phyloP scores from a whole-genome alignment of 2,797 vertebrate species.

The Lepilemur septentrionalis region DNA sequence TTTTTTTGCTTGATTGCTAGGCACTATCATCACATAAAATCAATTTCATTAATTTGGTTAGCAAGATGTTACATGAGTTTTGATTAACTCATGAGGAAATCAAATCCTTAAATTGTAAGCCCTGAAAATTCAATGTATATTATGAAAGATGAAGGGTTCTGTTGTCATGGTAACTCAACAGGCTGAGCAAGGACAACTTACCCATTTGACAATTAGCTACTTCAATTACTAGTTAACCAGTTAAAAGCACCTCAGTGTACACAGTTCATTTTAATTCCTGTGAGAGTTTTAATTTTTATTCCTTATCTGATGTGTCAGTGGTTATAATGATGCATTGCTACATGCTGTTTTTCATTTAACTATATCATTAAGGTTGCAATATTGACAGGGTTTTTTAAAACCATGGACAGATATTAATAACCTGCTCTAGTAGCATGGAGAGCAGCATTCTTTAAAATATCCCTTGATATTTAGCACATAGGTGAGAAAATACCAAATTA shows the following conservation, averaged over 20 bases:
- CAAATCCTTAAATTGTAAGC: constrained; percentile 3
- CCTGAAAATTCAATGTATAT: constrained; percentile 5
- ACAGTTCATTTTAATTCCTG: constrained; percentile 11
- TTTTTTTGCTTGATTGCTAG: not conserved
- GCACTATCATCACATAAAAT: not conserved
- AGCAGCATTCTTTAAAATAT: not conserved
- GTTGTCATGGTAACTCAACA: constrained; percentile 50
- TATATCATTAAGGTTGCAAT: not conserved
- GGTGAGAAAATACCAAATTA: not conserved
- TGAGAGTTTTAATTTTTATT: not conserved
- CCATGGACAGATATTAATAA: not conserved
- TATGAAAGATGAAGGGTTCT: constrained; percentile 25
- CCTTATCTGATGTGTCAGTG: not conserved
- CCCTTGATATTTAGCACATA: not conserved
- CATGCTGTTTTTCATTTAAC: not conserved
- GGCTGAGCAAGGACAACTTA: constrained; percentile 26
- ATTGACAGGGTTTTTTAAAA: constrained; percentile 20
- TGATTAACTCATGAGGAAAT: constrained; percentile 26
- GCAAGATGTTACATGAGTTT: not conserved
- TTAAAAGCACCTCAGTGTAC: constrained; percentile 6
- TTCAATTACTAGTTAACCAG: constrained; percentile 59
- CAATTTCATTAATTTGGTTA: constrained; percentile 19
- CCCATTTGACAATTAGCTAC: constrained; percentile 52
- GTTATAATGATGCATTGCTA: not conserved
- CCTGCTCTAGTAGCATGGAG: not conserved